phyloP scores from a whole-genome alignment of 1,140 invertebrate species.

The Orchesella cincta region DNA sequence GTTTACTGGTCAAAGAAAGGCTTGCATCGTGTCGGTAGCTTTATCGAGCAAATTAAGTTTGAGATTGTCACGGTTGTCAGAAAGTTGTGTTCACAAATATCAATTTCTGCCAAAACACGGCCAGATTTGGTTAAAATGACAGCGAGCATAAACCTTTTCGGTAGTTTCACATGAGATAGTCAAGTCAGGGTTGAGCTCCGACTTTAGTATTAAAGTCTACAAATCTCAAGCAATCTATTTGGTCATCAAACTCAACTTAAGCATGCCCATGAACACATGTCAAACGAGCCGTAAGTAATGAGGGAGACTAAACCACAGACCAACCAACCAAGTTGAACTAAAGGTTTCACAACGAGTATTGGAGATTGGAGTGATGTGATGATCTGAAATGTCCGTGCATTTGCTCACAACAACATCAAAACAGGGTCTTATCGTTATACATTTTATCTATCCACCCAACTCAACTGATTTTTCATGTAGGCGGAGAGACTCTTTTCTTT shows the following conservation, averaged over 20 bases:
- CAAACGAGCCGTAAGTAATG: not conserved
- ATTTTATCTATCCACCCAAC: too few species aligned
- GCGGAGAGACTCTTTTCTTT: conserved; percentile 19
- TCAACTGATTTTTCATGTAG: not conserved
- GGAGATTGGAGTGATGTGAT: too few species aligned
- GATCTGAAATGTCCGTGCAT: too few species aligned
- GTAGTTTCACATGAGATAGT: not conserved
- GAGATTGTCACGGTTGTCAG: not conserved
- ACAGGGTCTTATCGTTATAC: too few species aligned
- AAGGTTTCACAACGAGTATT: too few species aligned
- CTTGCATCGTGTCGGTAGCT: not conserved
- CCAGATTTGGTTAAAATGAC: not conserved
- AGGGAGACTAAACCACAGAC: too few species aligned
- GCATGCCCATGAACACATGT: not conserved
- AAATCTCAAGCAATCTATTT: not conserved
- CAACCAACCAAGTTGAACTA: not conserved
- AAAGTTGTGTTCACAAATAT: not conserved
- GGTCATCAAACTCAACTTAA: not conserved
- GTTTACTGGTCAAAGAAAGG: too few species aligned
- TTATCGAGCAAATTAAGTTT: not conserved
- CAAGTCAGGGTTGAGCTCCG: not conserved
- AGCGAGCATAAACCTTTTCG: not conserved
- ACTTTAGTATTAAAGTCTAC: not conserved
- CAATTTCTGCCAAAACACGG: not conserved
- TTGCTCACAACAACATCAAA: too few species aligned